Base-by-base conservation (phyloP, 1,140 invertebrate species). In the Drosophila melanogaster region DNA sequence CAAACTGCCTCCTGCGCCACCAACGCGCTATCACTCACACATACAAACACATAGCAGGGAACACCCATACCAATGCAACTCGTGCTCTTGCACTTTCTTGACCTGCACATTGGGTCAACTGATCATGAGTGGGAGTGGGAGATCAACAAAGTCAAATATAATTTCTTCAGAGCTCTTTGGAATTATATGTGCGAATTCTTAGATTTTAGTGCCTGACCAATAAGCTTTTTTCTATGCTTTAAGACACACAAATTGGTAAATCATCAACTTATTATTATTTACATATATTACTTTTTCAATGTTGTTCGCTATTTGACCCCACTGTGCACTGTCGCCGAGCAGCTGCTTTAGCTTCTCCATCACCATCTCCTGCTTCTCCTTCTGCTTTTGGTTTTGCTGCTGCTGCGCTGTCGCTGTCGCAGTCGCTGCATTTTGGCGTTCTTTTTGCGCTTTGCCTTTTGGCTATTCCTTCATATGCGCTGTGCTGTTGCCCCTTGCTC, bases 401-500 rank as follows among this genome's bases (percentile, higher is more conserved):
- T 53, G 72, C 69, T 74, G 64, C 65, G 65, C 65, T 57, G 66
- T 22, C 50, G 50, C 44, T 44, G 56, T 51, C 62, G 70, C 61
- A 50, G 78, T 73, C 57, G 80, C 77, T 84, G 83, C 79, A 87
- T 73, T 87, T 89, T 83, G 71, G 84, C 84, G 83, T 87, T 81
- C 74, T 81, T 89, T 78, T 79, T 87, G 84, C 84, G 60, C 71
- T 87, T 77, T 73, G 83, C 79, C 75, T 89, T 89, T 87, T 89
- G 66, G 70, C 84, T 81, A 81, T 83, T 87, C 73, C 73, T 77
- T 77, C 72, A 76, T 33, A 67, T 59, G 71, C 71, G 71, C 54
- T 57, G 33, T 43, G 44, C 50, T 44, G 73, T 49, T 51, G 33
- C 41, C 26, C 24, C 15, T n/a, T 37, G 7, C 22, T 55, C 49